These are phyloP conservation scores for Styela clava DNA, from an alignment of 23 tunicate genomes.

Conservation along the genomic window DNA sequence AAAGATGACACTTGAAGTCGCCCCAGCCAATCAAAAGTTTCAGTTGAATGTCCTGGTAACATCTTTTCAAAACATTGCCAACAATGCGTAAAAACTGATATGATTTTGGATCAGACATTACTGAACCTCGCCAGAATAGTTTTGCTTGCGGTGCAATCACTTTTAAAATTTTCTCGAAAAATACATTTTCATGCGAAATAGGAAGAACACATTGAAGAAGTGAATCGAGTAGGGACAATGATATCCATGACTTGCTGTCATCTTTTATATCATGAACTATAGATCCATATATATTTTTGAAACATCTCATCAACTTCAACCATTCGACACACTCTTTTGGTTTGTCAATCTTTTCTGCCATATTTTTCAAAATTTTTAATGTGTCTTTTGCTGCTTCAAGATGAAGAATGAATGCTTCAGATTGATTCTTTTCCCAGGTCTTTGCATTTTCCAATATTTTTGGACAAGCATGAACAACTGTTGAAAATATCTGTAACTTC, in stretches of 20 bases:
- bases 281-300: conserved; percentile 14
- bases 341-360: conserved; percentile 27
- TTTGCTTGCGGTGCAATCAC: conserved; percentile 44
- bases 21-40: conserved; percentile 38
- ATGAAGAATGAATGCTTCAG: conserved; percentile 16
- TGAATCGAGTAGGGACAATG: conserved; percentile 39
- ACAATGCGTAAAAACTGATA: conserved; percentile 39
- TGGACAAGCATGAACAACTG: conserved; percentile 22
- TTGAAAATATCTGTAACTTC: conserved; percentile 20
- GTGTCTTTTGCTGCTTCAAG: conserved; percentile 27
- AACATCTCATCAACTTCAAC: conserved; percentile 22
- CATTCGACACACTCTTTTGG: conserved; percentile 41
- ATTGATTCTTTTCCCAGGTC: conserved; percentile 38
- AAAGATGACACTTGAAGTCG: conserved; percentile 33
- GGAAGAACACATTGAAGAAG: conserved; percentile 58
- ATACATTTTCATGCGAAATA: conserved; percentile 1
- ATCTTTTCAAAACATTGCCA: conserved; percentile 31
- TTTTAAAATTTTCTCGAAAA: conserved; percentile 20
- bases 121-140: conserved; percentile 38
- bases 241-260: conserved; percentile 29
- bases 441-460: conserved; percentile 11
- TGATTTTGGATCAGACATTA: conserved; percentile 2
- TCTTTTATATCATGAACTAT: conserved; percentile 5
- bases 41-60: conserved; percentile 27
- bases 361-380: conserved; percentile 10